Percentiles rank a stretch among this genome's conserved stretches.
Conservation (phyloP, 2,888 invertebrate genomes). For the Zaprionus obscuricornis region DNA sequence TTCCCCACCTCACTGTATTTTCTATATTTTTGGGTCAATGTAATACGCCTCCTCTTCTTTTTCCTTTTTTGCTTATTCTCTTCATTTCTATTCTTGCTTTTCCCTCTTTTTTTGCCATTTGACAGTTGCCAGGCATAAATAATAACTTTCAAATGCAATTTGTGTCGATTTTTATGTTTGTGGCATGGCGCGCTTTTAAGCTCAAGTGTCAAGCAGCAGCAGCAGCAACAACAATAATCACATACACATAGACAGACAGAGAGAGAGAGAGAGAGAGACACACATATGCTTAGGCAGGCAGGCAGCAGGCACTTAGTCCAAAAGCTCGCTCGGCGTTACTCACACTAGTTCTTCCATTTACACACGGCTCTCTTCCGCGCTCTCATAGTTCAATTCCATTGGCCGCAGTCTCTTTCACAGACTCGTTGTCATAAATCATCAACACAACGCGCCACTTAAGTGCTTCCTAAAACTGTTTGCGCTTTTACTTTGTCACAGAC, state of each 20-base stretch:
- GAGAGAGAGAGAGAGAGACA: neutral
- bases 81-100: constrained; percentile 12
- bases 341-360: neutral
- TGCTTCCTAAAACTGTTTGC: constrained; percentile 74
- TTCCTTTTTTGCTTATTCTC: too few relatives aligned
- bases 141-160: constrained; percentile 75
- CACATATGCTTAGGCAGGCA: constrained; percentile 39
- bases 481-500: constrained; percentile 62
- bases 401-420: neutral
- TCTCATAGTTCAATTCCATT: constrained; percentile 1
- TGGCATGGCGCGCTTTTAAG: constrained; percentile 44
- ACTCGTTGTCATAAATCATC: constrained; percentile 69
- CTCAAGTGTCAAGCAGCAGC: constrained; percentile 41
- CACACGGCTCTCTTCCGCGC: neutral
- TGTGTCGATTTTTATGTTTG: constrained; percentile 64
- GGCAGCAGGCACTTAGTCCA: constrained; percentile 55
- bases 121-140: constrained; percentile 65
- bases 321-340: constrained; percentile 35
- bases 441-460: constrained; percentile 74
- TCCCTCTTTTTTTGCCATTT: constrained; percentile 27
- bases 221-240: constrained; percentile 15
- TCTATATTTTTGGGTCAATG: constrained; percentile 29
- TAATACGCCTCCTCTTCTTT: constrained; percentile 8
- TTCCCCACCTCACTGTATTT: neutral
- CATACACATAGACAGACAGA: constrained; percentile 8